These are phyloP conservation scores for Geotrupes spiniger DNA, from an alignment of 2,888 invertebrate species.

Conservation along the genomic window DNA sequence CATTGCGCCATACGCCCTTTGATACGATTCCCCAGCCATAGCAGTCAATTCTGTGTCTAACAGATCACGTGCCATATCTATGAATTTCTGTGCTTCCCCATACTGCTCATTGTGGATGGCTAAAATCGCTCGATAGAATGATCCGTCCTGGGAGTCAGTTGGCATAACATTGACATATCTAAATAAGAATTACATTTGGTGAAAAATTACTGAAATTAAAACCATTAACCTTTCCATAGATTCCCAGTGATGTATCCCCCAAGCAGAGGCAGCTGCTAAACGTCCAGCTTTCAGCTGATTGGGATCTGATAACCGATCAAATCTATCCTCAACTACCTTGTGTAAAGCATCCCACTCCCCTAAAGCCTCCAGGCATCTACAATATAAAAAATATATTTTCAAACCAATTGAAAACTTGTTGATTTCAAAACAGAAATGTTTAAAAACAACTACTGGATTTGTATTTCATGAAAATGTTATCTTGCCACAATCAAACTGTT, in stretches of 20 bases:
- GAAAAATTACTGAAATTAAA: slow-evolving; percentile 8
- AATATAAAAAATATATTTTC: background rate
- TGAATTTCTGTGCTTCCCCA: slow-evolving; percentile 66
- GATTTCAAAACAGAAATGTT: too few species aligned
- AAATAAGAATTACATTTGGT: too few species aligned
- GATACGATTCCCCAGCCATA: slow-evolving; percentile 94
- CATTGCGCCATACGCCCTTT: slow-evolving; percentile 92
- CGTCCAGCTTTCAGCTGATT: slow-evolving; percentile 74
- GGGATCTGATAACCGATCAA: slow-evolving; percentile 59
- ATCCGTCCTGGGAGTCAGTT: slow-evolving; percentile 90
- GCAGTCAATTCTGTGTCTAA: slow-evolving; percentile 96
- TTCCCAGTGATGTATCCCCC: slow-evolving; percentile 94
- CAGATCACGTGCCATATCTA: slow-evolving; percentile 90
- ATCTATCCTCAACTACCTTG: slow-evolving; percentile 74
- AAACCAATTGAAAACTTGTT: background rate
- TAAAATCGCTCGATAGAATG: slow-evolving; percentile 92
- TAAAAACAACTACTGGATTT: too few species aligned
- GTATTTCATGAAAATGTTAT: too few species aligned
- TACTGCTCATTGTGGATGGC: slow-evolving; percentile 81
- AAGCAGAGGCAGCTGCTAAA: slow-evolving; percentile 91
- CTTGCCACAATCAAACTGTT: too few species aligned
- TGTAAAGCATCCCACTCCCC: slow-evolving; percentile 94
- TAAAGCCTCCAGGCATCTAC: slow-evolving; percentile 82
- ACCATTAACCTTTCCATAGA: slow-evolving; percentile 75
- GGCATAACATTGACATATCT: slow-evolving; percentile 80